Evolutionary conservation across 2,888 invertebrate genomes (phyloP).

Genomic region (Drosophila longiperda): DNA sequence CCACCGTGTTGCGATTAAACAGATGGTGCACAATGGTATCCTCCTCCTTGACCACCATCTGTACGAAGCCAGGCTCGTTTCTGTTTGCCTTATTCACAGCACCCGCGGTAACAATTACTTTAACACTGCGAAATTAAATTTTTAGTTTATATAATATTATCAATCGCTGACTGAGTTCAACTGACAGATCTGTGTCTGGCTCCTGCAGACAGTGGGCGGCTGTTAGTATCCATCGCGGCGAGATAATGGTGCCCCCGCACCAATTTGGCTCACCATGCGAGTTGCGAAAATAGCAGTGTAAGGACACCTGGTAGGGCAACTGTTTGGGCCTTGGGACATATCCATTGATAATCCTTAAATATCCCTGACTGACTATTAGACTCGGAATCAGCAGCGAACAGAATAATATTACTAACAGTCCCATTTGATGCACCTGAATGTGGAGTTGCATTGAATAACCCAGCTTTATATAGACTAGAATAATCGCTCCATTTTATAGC

Average conservation of each 20-base stretch:
- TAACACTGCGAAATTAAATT: conserved; percentile 18
- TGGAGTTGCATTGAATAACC: not conserved
- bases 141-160: not conserved
- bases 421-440: conserved; percentile 33
- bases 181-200: conserved; percentile 20
- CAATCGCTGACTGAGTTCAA: not conserved
- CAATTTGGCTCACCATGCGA: not conserved
- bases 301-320: conserved; percentile 57
- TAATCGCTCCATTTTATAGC: conserved; percentile 29
- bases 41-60: conserved; percentile 8
- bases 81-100: not conserved
- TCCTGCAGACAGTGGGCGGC: conserved; percentile 62
- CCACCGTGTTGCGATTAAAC: conserved; percentile 11
- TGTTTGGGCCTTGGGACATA: conserved; percentile 22
- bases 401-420: conserved; percentile 22
- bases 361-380: conserved; percentile 18
- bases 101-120: conserved; percentile 41
- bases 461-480: conserved; percentile 47
- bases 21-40: conserved; percentile 36
- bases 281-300: conserved; percentile 26
- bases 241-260: conserved; percentile 61
- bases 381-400: conserved; percentile 13
- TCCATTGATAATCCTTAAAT: conserved; percentile 58
- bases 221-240: conserved; percentile 55
- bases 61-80: not conserved